Evolutionary conservation across 2,888 invertebrate genomes (phyloP).

Genomic region (Habroteleia sp.): DNA sequence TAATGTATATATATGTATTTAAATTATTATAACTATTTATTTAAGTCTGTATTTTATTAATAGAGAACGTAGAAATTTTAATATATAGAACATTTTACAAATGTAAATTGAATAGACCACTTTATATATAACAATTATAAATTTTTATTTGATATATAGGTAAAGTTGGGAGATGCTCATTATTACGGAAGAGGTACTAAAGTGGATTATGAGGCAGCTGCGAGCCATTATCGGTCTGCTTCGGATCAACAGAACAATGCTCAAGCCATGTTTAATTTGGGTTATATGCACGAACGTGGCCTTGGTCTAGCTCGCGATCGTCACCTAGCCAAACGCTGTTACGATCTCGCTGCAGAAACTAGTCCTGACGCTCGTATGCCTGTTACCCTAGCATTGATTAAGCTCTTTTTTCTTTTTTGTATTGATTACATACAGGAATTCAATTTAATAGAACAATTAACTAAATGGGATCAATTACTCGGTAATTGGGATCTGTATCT

Average conservation of each 20-base stretch:
- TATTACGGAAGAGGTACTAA: slow-evolving; percentile 98
- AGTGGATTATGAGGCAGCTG: slow-evolving; percentile 94
- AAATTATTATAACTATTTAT: too few relatives aligned
- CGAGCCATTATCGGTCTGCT: slow-evolving; percentile 94
- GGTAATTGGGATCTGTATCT: slow-evolving; percentile 97
- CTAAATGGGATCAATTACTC: slow-evolving; percentile 87
- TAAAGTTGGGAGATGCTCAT: slow-evolving; percentile 98
- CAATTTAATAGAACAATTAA: slow-evolving; percentile 81
- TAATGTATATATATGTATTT: too few relatives aligned
- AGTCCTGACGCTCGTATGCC: slow-evolving; percentile 96
- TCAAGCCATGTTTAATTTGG: slow-evolving; percentile 99
- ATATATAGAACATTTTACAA: too few relatives aligned
- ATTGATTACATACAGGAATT: slow-evolving; percentile 89
- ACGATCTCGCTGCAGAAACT: slow-evolving; percentile 97
- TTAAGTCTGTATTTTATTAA: too few relatives aligned
- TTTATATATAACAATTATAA: not conserved
- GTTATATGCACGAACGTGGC: slow-evolving; percentile 99
- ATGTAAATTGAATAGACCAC: too few relatives aligned
- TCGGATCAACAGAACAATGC: slow-evolving; percentile 97
- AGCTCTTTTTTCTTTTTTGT: slow-evolving; percentile 89
- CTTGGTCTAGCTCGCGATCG: slow-evolving; percentile 94
- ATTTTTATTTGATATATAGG: slow-evolving; percentile 77
- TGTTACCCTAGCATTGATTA: slow-evolving; percentile 93
- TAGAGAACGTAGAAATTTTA: too few relatives aligned
- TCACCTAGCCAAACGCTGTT: slow-evolving; percentile 98